These are phyloP conservation scores for Calidris pugnax DNA, from an alignment of 2,113 vertebrate species.

Conservation along the genomic window DNA sequence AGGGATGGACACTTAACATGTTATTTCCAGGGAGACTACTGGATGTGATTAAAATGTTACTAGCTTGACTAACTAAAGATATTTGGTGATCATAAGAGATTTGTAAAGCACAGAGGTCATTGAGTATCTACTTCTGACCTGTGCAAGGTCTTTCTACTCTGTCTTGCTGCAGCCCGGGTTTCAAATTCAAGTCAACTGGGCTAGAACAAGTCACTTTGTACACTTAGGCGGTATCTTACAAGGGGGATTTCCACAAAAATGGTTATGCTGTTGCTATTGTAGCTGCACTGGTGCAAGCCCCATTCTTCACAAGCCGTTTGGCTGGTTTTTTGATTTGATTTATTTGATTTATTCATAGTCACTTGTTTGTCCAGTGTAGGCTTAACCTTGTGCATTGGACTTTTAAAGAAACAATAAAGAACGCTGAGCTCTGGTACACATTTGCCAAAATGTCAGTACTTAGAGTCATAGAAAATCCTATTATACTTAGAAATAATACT, in stretches of 20 bases:
- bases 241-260: background rate
- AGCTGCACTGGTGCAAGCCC: background rate
- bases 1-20: background rate
- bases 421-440: background rate
- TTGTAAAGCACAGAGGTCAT: background rate
- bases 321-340: background rate
- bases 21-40: background rate
- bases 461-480: background rate
- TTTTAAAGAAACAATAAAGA: conserved; percentile 7
- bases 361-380: background rate
- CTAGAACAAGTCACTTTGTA: background rate
- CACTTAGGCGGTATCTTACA: background rate
- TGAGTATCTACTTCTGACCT: background rate
- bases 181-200: background rate
- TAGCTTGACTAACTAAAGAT: background rate
- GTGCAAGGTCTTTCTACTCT: background rate
- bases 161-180: background rate
- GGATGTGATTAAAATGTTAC: background rate
- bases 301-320: background rate
- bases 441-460: background rate
- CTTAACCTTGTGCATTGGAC: background rate
- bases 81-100: background rate
- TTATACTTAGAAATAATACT: background rate
- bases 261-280: background rate
- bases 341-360: background rate